These are phyloP conservation scores for Synodontis membranacea DNA, from an alignment of 2,113 vertebrate species.

Conservation along the genomic window DNA sequence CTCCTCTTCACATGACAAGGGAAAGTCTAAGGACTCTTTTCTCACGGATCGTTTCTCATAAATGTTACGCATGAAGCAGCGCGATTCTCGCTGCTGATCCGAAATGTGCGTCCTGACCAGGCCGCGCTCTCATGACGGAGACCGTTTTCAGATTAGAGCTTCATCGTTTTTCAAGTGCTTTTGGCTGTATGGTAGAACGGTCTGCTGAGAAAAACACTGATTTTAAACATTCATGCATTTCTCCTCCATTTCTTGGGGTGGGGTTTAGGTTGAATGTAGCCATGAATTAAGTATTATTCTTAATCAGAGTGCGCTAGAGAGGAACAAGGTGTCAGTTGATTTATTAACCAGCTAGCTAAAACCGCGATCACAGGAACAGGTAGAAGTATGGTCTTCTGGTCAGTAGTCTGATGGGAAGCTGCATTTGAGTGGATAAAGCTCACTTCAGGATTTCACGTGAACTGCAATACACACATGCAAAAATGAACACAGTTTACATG, in stretches of 20 bases:
- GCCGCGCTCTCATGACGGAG: neutral
- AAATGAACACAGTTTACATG: slow-evolving; percentile 29
- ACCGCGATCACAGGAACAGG: slow-evolving; percentile 62
- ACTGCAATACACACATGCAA: slow-evolving; percentile 66
- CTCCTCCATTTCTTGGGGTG: neutral
- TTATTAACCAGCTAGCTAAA: slow-evolving; percentile 64
- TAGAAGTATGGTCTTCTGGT: slow-evolving; percentile 59
- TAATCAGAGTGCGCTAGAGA: slow-evolving; percentile 38
- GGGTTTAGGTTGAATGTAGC: slow-evolving; percentile 33
- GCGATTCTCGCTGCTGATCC: neutral
- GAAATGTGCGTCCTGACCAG: neutral
- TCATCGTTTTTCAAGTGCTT: neutral
- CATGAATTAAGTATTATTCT: neutral
- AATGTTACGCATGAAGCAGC: neutral
- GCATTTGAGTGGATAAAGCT: slow-evolving; percentile 62
- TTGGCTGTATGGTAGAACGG: neutral
- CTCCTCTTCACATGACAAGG: neutral
- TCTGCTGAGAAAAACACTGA: neutral
- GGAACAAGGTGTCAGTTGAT: slow-evolving; percentile 19
- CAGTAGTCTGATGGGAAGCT: slow-evolving; percentile 60
- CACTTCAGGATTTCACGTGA: slow-evolving; percentile 77
- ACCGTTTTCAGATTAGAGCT: neutral
- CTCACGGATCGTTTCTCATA: neutral
- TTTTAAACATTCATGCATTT: slow-evolving; percentile 11
- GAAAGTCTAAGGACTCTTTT: neutral